These are phyloP conservation scores for Hirudinaria manillensis DNA, from an alignment of 2,888 invertebrate species.

Conservation along the genomic window DNA sequence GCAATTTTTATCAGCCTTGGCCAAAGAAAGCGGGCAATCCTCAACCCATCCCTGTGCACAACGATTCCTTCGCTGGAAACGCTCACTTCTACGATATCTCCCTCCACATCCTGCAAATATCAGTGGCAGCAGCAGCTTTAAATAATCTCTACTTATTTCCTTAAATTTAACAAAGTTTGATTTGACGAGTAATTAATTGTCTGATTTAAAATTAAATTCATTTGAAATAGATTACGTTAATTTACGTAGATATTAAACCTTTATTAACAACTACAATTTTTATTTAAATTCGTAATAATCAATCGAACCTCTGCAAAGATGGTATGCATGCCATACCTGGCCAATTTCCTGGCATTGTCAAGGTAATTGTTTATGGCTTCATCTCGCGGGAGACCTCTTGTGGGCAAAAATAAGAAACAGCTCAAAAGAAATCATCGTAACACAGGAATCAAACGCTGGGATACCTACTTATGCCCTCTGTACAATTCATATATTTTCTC, in stretches of 20 bases:
- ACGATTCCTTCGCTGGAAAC: conserved; percentile 92
- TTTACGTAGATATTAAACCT: no score
- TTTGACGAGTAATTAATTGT: background rate
- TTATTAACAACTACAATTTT: background rate
- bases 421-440: background rate
- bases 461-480: background rate
- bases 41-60: conserved; percentile 84
- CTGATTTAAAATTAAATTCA: background rate
- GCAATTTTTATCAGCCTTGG: conserved; percentile 97
- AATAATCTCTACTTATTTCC: no score
- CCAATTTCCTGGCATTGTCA: conserved; percentile 95
- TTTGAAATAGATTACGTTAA: no score
- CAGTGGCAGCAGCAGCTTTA: no score
- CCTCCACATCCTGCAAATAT: conserved; percentile 71
- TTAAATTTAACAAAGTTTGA: no score
- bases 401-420: no score
- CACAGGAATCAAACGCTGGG: background rate
- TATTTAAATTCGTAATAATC: background rate
- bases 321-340: conserved; percentile 96
- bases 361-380: conserved; percentile 95
- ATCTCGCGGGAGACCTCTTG: conserved; percentile 84
- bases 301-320: conserved; percentile 70
- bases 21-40: conserved; percentile 97
- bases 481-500: background rate
- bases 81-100: conserved; percentile 88